phyloP scores from a whole-genome alignment of 2,113 vertebrate genomes.

The Hiodon alosoides region DNA sequence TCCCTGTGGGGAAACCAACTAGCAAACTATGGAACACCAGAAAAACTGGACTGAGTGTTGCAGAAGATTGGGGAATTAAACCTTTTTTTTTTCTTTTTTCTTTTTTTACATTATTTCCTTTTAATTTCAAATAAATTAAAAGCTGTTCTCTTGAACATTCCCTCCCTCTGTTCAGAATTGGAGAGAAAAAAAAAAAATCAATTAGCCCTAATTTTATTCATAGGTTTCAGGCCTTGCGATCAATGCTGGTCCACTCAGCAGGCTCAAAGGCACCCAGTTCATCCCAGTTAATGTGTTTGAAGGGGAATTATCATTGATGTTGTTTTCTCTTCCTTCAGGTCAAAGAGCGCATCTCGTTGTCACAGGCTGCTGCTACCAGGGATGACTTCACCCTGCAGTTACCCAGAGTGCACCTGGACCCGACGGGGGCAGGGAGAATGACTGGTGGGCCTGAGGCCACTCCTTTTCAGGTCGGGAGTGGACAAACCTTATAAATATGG shows the following conservation, averaged over 20 bases:
- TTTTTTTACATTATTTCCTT: conserved; percentile 45
- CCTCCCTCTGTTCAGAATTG: conserved; percentile 82
- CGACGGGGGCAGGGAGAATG: conserved; percentile 59
- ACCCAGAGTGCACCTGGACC: conserved; percentile 78
- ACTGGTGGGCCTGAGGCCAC: conserved; percentile 67
- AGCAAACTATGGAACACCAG: neutral
- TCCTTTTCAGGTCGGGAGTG: conserved; percentile 47
- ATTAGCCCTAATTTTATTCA: conserved; percentile 99
- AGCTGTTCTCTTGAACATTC: conserved; percentile 77
- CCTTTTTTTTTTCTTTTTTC: conserved; percentile 25
- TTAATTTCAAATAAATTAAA: conserved; percentile 57
- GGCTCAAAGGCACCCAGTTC: conserved; percentile 93
- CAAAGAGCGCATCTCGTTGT: conserved; percentile 89
- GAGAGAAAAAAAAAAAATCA: conserved; percentile 88
- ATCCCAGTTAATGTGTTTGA: conserved; percentile 99
- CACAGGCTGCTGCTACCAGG: conserved; percentile 69
- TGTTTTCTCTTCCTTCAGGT: conserved; percentile 93
- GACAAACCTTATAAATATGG: neutral
- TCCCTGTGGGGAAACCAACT: conserved; percentile 43
- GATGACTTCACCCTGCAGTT: conserved; percentile 75
- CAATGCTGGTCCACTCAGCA: conserved; percentile 98
- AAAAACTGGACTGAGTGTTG: neutral
- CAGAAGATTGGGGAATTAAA: neutral
- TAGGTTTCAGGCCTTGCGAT: conserved; percentile 97
- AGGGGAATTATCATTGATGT: conserved; percentile 99